Conservation (phyloP, 2,113 vertebrate genomes). For the Oenanthe oenanthe region DNA sequence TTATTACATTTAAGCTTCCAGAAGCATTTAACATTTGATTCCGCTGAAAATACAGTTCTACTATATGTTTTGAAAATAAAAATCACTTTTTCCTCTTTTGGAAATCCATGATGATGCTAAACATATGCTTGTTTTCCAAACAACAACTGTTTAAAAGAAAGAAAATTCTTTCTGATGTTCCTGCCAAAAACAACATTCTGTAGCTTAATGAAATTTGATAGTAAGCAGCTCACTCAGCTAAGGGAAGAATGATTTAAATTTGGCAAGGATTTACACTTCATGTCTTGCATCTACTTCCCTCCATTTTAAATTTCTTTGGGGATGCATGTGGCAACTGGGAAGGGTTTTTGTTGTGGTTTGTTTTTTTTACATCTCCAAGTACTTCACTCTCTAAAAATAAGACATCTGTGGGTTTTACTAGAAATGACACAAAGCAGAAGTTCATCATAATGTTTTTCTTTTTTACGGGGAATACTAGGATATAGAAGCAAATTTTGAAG, state of each 20-base stretch:
- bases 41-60: slow-evolving; percentile 31
- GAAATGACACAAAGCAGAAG: not conserved
- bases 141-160: slow-evolving; percentile 73
- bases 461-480: not conserved
- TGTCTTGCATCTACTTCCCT: not conserved
- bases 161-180: slow-evolving; percentile 65
- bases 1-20: slow-evolving; percentile 23
- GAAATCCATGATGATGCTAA: slow-evolving; percentile 50
- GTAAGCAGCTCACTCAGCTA: not conserved
- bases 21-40: slow-evolving; percentile 48
- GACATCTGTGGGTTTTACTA: not conserved
- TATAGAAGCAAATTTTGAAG: not conserved
- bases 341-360: not conserved
- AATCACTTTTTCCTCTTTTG: slow-evolving; percentile 53
- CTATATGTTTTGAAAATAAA: slow-evolving; percentile 61
- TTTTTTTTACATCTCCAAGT: not conserved
- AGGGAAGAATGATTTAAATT: not conserved
- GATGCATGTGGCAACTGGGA: not conserved
- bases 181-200: slow-evolving; percentile 73
- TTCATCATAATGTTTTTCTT: not conserved
- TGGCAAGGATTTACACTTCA: not conserved
- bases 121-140: slow-evolving; percentile 79
- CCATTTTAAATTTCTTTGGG: not conserved
- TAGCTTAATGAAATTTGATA: slow-evolving; percentile 52
- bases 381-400: not conserved